Evolutionary conservation across 2,888 invertebrate genomes (phyloP).

Genomic region (Cheilosia soror): DNA sequence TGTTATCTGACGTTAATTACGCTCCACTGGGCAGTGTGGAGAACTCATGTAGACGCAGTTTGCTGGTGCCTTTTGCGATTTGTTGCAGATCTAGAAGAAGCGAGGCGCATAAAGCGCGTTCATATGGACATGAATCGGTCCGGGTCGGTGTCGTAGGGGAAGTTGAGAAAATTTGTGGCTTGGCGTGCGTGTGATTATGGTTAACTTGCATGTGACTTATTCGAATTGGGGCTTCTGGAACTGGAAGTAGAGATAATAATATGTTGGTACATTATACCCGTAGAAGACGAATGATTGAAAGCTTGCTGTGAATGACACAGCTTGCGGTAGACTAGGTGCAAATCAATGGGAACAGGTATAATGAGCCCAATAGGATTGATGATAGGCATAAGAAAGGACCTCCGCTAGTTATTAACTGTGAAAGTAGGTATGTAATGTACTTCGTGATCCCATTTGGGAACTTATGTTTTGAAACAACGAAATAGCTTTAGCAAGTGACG

Average conservation of each 20-base stretch:
- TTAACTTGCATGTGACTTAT: conserved; percentile 6
- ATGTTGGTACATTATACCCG: too few relatives aligned
- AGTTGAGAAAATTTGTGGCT: conserved; percentile 36
- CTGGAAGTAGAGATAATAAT: too few relatives aligned
- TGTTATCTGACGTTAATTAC: conserved; percentile 72
- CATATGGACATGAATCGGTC: conserved; percentile 19
- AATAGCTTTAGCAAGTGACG: too few relatives aligned
- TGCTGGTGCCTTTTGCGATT: conserved; percentile 16
- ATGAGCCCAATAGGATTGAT: neutral
- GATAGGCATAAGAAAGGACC: neutral
- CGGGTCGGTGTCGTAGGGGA: conserved; percentile 15
- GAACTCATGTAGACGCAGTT: conserved; percentile 38
- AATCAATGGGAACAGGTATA: neutral
- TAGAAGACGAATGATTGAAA: too few relatives aligned
- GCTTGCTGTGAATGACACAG: too few relatives aligned
- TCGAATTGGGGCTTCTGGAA: too few relatives aligned
- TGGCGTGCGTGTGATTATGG: conserved; percentile 39
- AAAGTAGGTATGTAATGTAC: neutral
- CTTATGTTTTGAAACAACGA: too few relatives aligned
- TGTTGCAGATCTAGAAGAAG: conserved; percentile 37
- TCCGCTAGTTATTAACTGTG: neutral
- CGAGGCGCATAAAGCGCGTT: conserved; percentile 43
- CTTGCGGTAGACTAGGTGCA: too few relatives aligned
- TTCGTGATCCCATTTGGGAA: too few relatives aligned
- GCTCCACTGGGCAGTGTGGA: conserved; percentile 61